Base-by-base conservation (phyloP, 2,113 vertebrate species). In the Ia io region DNA sequence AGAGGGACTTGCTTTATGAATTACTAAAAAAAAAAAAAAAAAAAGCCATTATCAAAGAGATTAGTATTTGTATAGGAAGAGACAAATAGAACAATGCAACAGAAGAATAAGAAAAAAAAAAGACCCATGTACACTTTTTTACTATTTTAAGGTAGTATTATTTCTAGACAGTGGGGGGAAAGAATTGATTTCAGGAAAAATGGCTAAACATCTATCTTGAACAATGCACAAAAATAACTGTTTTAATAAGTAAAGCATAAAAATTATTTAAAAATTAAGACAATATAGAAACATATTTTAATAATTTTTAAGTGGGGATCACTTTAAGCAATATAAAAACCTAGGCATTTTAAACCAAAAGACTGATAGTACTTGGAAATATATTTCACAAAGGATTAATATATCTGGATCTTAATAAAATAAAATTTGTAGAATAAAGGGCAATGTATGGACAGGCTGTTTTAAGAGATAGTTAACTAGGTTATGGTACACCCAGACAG, bases 331-430 rank as follows among this genome's bases (percentile, higher is more conserved):
- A 53, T 49, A 69, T 28, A 91, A 95, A 95, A 91, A 44, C 20
- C 32, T 73, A 53, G 47, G 18, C 30, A 84, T 89, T 96, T 95
- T 87, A 96, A 90, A 40, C 30, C 37, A 92, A 89, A 93, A 77
- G 56, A 53, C 61, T 70, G 70, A 74, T 4, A 88, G 44, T 47
- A 90, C 28, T 87, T 65, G 16, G 90, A 92, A 95, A 79, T n/a
- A 95, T 61, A 18, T 78, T 86, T 94, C 80, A 92, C 63, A 90
- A 90, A 89, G 32, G 35, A 83, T 74, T 53, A 96, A 44, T 79
- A 51, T 28, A 84, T n/a, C 30, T 96, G n/a, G 23, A 56, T 20
- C 32, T 22, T 93, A 94, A 76, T 71, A 30, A 91, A 30, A 76
- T 83, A 44, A 0, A 83, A 49, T 56, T 84, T 63, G 44, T 70